phyloP scores from a whole-genome alignment of 2,113 vertebrate genomes.

The Piaya cayana region DNA sequence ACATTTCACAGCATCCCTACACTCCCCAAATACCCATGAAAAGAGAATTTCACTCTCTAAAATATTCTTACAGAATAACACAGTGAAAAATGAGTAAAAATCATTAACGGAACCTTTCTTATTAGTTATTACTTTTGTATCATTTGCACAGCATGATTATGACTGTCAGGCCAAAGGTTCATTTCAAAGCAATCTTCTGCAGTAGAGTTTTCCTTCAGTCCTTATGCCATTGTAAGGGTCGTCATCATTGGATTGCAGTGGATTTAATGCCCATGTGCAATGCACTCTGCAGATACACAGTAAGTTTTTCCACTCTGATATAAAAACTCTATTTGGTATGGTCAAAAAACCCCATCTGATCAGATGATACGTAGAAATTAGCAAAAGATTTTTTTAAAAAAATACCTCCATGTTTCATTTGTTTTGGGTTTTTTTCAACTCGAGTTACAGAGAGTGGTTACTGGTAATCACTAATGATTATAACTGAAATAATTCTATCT shows the following conservation, averaged over 20 bases:
- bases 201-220: neutral
- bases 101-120: neutral
- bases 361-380: neutral
- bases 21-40: neutral
- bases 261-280: neutral
- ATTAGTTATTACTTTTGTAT: neutral
- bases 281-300: neutral
- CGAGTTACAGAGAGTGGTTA: neutral
- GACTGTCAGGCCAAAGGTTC: neutral
- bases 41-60: neutral
- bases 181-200: neutral
- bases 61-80: neutral
- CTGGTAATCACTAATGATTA: neutral
- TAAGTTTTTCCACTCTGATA: neutral
- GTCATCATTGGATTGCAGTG: neutral
- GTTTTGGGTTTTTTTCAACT: neutral
- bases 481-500: neutral
- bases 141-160: neutral
- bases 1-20: neutral
- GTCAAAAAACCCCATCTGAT: neutral
- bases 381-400: neutral
- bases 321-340: neutral
- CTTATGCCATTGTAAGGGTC: neutral
- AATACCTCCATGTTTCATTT: neutral
- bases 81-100: neutral